Conservation (phyloP, 2,113 vertebrate species). For the Oxyruncus cristatus region DNA sequence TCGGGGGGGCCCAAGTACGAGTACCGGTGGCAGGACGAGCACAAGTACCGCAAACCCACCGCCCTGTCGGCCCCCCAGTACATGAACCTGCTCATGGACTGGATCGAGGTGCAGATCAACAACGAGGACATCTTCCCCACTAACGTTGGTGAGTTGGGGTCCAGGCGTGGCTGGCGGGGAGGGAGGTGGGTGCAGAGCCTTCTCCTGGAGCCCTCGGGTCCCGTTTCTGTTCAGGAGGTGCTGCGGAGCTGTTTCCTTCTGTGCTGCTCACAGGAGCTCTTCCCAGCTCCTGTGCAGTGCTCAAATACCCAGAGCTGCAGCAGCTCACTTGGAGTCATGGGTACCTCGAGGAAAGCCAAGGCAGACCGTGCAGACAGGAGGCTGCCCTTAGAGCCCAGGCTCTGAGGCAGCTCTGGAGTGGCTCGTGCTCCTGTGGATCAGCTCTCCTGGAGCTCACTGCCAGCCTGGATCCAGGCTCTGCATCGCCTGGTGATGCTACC, state of each 20-base stretch:
- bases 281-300: background rate
- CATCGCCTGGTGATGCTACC: background rate
- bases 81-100: constrained; percentile 98
- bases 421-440: background rate
- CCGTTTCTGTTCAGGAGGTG: background rate
- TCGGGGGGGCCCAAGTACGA: constrained; percentile 95
- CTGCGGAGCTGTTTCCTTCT: background rate
- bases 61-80: constrained; percentile 91
- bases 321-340: background rate
- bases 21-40: constrained; percentile 96
- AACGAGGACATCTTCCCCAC: constrained; percentile 96
- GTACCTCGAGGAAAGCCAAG: background rate
- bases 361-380: background rate
- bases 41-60: constrained; percentile 88
- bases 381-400: background rate
- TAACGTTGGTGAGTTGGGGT: constrained; percentile 82
- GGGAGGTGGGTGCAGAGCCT: background rate
- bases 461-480: background rate
- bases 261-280: background rate
- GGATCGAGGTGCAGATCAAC: constrained; percentile 98
- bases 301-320: background rate
- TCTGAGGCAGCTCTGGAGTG: background rate
- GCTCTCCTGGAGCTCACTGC: background rate
- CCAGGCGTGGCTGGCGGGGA: too few relatives aligned
- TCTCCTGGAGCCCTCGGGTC: background rate